Evolutionary conservation across 2,888 invertebrate genomes (phyloP), one percentile per base, ranked within the genome.

Genomic region (Blastobasis adustella): DNA sequence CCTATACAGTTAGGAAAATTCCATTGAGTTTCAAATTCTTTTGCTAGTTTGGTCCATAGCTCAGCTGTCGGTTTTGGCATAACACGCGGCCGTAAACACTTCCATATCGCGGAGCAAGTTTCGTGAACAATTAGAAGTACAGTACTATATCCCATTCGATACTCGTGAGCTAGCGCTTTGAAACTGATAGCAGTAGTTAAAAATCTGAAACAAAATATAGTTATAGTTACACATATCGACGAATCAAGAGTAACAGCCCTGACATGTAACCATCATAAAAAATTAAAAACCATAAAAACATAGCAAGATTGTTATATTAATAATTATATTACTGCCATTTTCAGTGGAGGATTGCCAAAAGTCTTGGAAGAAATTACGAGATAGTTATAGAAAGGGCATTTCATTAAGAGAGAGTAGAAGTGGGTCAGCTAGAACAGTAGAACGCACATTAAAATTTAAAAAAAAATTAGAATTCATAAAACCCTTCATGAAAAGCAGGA

Each of bases 381-480:
- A 53, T 41, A 38, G 53, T 49, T 53, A 53, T 40, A 53, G 45
- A 49, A 46, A 46, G 38, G 46, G 46, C 46, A 38, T 46, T 46
- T 46, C 46, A 46, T 46, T 46, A 46, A 46, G 46, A 46, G 46
- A 46, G 46, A 46, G 46, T 46, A 46, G 46, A 46, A 46, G 46
- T 46, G 46, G 46, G 46, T 46, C 46, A 46, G 46, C 46, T 45
- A 46, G 46, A 38, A 46, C 37, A 46, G 46, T 46, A 46, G 46
- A 46, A 46, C 46, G 46, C 46, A 37, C 46, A 46, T 46, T 46
- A 46, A 46, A 46, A 46, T 46, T 46, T 46, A 38, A 46, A 46
- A 46, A 46, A 52, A 46, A 49, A 49, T 46, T 52, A 49, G 52
- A 52, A 52, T 52, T 52, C 46, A 49, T 52, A 49, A 52, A 52